These are phyloP conservation scores for Prunella himalayana DNA, from an alignment of 2,113 vertebrate genomes.

Conservation along the genomic window DNA sequence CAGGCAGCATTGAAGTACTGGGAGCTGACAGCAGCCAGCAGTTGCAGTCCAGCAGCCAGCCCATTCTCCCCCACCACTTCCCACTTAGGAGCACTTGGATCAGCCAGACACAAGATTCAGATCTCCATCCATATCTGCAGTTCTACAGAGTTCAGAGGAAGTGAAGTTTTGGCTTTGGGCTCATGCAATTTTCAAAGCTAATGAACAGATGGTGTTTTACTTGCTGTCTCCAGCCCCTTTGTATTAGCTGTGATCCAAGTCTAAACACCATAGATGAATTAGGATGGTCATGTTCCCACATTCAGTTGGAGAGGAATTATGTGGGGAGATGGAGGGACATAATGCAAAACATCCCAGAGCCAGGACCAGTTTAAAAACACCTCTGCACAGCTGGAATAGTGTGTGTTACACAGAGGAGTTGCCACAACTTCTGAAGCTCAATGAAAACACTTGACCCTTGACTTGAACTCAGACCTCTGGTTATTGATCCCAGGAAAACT, in stretches of 20 bases:
- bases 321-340: not conserved
- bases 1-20: not conserved
- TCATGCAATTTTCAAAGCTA: not conserved
- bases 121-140: not conserved
- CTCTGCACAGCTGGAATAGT: not conserved
- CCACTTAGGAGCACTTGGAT: not conserved
- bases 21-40: not conserved
- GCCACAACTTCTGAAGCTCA: slow-evolving; percentile 1
- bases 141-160: not conserved
- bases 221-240: not conserved
- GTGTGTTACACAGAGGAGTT: not conserved
- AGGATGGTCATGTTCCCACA: not conserved
- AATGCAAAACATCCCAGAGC: not conserved
- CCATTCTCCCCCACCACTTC: not conserved
- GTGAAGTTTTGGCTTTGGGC: not conserved
- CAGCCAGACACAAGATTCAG: not conserved
- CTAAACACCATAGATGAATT: not conserved
- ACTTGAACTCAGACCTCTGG: slow-evolving; percentile 24
- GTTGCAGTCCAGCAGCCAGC: not conserved
- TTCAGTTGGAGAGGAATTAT: not conserved
- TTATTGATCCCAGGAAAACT: slow-evolving; percentile 23
- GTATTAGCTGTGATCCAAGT: not conserved
- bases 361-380: not conserved
- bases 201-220: not conserved
- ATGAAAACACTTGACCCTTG: slow-evolving; percentile 26